Evolutionary conservation across 2,113 vertebrate genomes (phyloP).

Genomic region (Chloroceryle aenea): DNA sequence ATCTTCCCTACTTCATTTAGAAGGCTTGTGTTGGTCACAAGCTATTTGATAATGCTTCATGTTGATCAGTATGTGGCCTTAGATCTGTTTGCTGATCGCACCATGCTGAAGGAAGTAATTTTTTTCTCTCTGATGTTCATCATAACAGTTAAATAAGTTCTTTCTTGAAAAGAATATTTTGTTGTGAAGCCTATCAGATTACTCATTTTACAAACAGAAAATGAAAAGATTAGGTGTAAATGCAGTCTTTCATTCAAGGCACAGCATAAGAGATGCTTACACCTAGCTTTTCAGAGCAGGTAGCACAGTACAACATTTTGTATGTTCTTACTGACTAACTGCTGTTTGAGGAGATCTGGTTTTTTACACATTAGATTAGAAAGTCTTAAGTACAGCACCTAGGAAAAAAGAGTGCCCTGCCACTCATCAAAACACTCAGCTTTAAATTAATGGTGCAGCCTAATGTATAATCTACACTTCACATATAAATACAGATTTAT

Average conservation of each 20-base stretch:
- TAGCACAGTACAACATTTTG: not conserved
- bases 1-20: not conserved
- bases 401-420: not conserved
- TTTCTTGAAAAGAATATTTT: not conserved
- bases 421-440: not conserved
- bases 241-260: not conserved
- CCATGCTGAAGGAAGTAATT: not conserved
- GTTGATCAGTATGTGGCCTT: not conserved
- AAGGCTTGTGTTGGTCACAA: not conserved
- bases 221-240: not conserved
- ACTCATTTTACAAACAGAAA: not conserved
- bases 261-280: not conserved
- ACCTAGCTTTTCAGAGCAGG: not conserved
- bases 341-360: not conserved
- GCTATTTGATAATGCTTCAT: not conserved
- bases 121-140: not conserved
- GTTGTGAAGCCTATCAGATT: not conserved
- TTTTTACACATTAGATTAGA: not conserved
- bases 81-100: not conserved
- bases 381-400: not conserved
- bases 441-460: not conserved
- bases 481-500: not conserved
- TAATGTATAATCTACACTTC: not conserved
- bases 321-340: not conserved
- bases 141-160: not conserved